A percentile compares a stretch with the other conserved stretches of the same genome.
phyloP scores from a whole-genome alignment of 1,140 invertebrate species.

The Bilobella aurantiaca region DNA sequence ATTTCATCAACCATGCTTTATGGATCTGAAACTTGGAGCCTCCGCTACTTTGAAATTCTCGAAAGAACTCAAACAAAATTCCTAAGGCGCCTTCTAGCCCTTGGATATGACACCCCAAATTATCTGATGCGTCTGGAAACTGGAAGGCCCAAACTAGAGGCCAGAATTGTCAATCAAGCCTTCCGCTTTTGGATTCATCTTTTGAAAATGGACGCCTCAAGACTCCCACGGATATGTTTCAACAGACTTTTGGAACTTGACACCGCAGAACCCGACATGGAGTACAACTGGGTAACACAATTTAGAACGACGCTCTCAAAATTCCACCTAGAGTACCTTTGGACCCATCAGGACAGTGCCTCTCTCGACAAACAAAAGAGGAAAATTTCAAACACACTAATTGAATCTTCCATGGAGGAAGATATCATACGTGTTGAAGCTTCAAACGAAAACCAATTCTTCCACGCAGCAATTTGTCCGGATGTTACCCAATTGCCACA shows the following conservation, averaged over 20 bases:
- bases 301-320: too few relatives aligned
- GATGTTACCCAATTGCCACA: too few relatives aligned
- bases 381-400: too few relatives aligned
- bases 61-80: conserved; percentile 1
- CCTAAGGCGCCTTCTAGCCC: neutral
- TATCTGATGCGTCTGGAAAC: conserved; percentile 1
- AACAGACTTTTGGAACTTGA: neutral
- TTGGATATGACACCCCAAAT: neutral
- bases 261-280: neutral
- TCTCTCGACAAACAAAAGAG: too few relatives aligned
- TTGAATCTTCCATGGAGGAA: too few relatives aligned
- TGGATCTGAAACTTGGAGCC: neutral
- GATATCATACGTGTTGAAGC: too few relatives aligned
- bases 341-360: too few relatives aligned
- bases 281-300: neutral
- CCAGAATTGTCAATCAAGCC: neutral
- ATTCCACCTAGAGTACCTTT: too few relatives aligned
- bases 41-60: neutral
- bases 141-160: neutral
- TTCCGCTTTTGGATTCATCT: neutral
- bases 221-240: neutral
- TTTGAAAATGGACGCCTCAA: neutral
- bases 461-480: too few relatives aligned
- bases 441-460: too few relatives aligned
- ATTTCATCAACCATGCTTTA: neutral